Conservation (phyloP, 2,797 vertebrate species). For the Cephalopachus bancanus region DNA sequence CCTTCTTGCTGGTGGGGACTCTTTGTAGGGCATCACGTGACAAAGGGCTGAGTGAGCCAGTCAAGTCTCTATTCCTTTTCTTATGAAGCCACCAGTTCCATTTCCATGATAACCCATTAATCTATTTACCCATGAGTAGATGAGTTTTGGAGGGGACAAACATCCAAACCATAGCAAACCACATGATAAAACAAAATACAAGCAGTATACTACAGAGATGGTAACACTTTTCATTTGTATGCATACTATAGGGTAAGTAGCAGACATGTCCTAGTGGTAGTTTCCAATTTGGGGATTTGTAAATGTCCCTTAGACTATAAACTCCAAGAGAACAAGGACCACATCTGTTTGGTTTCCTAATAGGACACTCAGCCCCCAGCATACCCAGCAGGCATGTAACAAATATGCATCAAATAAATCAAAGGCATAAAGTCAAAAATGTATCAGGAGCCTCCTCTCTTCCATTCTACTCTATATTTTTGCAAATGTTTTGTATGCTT, state of each 20-base stretch:
- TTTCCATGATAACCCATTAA: background rate
- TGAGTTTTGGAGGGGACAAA: background rate
- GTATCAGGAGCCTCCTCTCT: background rate
- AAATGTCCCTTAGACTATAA: conserved; percentile 1
- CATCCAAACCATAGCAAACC: background rate
- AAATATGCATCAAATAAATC: background rate
- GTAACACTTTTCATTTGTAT: conserved; percentile 28
- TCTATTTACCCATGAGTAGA: background rate
- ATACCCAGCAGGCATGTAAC: background rate
- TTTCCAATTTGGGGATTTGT: background rate
- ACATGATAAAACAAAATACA: background rate
- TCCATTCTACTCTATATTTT: background rate
- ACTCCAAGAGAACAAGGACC: background rate
- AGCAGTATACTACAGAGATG: background rate
- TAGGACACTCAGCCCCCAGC: background rate
- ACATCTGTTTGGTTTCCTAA: background rate
- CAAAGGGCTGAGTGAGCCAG: background rate
- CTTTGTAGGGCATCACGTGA: background rate
- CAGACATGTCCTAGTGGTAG: background rate
- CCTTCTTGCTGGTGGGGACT: background rate
- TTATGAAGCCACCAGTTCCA: background rate
- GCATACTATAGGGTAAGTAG: background rate
- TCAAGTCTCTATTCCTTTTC: background rate
- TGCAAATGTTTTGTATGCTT: background rate
- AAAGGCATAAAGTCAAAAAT: background rate